phyloP scores from a whole-genome alignment of 23 tunicate species.

The Trididemnum clinides region DNA sequence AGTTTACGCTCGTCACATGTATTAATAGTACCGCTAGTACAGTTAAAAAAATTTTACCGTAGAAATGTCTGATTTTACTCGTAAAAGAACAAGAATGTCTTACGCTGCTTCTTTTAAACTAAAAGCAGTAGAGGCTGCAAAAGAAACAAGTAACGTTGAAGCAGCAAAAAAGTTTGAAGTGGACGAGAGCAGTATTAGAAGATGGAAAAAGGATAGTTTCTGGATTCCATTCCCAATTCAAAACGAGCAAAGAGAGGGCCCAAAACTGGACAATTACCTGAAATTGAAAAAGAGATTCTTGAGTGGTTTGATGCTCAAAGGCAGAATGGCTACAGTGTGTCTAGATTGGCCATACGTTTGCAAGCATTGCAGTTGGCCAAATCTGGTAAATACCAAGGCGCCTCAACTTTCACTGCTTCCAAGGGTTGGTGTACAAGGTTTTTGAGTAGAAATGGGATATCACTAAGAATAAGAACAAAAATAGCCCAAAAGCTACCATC shows the following conservation, averaged over 20 bases:
- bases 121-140: neutral
- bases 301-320: neutral
- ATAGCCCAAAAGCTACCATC: neutral
- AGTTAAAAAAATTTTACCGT: no score
- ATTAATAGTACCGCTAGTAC: no score
- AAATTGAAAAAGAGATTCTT: neutral
- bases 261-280: neutral
- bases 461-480: neutral
- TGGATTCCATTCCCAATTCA: neutral
- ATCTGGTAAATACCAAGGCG: no score
- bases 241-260: neutral
- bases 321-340: neutral
- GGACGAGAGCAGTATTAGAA: neutral
- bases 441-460: neutral
- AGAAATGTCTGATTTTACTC: no score
- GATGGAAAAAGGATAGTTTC: slow-evolving; percentile 10
- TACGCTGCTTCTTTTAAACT: neutral
- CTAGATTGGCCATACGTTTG: neutral
- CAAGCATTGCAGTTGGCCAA: neutral
- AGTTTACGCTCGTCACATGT: no score
- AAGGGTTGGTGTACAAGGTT: neutral
- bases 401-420: neutral
- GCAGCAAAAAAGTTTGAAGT: neutral
- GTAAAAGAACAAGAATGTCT: no score
- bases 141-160: neutral